Evolutionary conservation across 2,113 vertebrate species (phyloP).

Genomic region (Mionectes macconnelli): DNA sequence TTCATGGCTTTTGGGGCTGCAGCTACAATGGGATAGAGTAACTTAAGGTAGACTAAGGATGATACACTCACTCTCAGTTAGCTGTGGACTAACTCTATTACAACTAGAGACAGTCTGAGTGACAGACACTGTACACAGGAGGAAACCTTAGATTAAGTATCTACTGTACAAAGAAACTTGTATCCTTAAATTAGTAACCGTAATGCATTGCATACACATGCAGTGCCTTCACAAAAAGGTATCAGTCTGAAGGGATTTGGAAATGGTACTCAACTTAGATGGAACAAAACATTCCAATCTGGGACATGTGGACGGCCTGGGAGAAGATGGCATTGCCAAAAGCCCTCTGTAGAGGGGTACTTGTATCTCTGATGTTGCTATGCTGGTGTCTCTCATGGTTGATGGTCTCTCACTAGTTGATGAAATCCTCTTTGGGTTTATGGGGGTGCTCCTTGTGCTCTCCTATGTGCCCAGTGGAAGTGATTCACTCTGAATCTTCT

Average conservation of each 20-base stretch:
- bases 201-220: neutral
- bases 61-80: neutral
- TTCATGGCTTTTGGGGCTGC: neutral
- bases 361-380: neutral
- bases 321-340: neutral
- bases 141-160: neutral
- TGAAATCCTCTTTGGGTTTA: neutral
- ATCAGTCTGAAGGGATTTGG: neutral
- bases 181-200: neutral
- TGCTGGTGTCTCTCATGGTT: neutral
- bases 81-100: neutral
- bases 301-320: fast-evolving
- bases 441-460: neutral
- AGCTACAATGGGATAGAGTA: neutral
- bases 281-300: neutral
- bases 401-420: too few relatives aligned
- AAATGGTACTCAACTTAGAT: neutral
- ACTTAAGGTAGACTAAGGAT: neutral
- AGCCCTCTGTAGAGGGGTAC: neutral
- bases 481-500: neutral
- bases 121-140: neutral
- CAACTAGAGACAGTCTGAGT: neutral
- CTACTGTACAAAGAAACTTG: neutral
- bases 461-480: neutral
- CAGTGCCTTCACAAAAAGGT: neutral